phyloP scores from a whole-genome alignment of 2,888 invertebrate species.

The Amphimallon solstitiale region DNA sequence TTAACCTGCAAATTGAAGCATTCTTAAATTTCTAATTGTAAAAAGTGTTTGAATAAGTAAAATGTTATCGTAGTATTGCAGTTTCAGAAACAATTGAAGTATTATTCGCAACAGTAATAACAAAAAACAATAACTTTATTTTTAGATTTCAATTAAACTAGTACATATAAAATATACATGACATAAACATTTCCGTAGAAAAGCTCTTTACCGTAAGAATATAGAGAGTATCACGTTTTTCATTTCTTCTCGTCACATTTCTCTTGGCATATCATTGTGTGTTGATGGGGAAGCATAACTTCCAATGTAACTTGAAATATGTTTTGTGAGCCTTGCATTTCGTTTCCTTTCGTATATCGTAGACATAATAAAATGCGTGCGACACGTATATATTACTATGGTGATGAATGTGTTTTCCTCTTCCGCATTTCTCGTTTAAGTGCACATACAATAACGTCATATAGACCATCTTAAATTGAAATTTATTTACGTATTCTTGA shows the following conservation, averaged over 20 bases:
- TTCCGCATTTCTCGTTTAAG: slow-evolving; percentile 23
- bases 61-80: too few relatives aligned
- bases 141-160: too few relatives aligned
- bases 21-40: too few relatives aligned
- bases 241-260: slow-evolving; percentile 14
- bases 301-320: slow-evolving; percentile 29
- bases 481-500: slow-evolving; percentile 13
- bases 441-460: slow-evolving; percentile 19
- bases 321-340: slow-evolving; percentile 1
- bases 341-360: background rate
- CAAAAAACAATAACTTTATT: too few relatives aligned
- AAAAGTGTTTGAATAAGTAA: too few relatives aligned
- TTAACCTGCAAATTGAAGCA: too few relatives aligned
- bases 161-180: too few relatives aligned
- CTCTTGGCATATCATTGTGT: slow-evolving; percentile 20
- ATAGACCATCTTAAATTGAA: slow-evolving; percentile 24
- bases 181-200: background rate
- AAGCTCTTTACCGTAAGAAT: too few relatives aligned
- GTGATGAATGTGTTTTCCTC: slow-evolving; percentile 31
- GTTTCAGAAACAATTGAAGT: too few relatives aligned
- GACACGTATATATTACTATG: slow-evolving; percentile 30
- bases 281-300: slow-evolving; percentile 29
- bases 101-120: too few relatives aligned
- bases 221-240: slow-evolving; percentile 11
- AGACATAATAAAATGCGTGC: slow-evolving; percentile 30